These are phyloP conservation scores for Poecile atricapillus DNA, from an alignment of 2,113 vertebrate genomes.

Conservation along the genomic window DNA sequence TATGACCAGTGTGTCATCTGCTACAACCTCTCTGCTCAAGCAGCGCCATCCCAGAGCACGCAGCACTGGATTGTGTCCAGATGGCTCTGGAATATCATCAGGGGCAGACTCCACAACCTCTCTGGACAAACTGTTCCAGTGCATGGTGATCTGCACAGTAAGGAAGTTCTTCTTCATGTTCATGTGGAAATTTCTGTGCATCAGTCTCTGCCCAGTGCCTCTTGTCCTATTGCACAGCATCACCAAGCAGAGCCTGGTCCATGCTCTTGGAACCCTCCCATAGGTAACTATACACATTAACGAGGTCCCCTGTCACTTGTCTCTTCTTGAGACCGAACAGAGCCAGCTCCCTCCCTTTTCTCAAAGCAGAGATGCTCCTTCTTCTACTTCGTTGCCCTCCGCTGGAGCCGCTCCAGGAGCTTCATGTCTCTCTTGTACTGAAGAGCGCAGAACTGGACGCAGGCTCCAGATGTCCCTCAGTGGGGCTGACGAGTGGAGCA, in stretches of 20 bases:
- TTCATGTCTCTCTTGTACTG: not conserved
- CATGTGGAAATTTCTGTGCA: too few relatives aligned
- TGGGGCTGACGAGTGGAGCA: not conserved
- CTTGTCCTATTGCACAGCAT: too few relatives aligned
- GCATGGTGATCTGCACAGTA: not conserved
- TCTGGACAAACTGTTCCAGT: not conserved
- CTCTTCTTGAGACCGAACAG: not conserved
- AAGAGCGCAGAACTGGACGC: not conserved
- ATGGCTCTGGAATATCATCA: not conserved
- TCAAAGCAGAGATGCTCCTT: not conserved
- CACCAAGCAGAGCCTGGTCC: not conserved
- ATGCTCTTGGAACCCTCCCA: not conserved
- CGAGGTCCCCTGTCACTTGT: not conserved
- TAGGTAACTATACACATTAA: too few relatives aligned
- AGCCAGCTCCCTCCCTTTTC: not conserved
- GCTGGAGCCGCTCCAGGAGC: not conserved
- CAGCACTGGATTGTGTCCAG: not conserved
- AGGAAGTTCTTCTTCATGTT: not conserved
- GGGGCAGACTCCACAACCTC: not conserved
- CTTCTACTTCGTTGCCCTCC: rapidly evolving
- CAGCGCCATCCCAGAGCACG: not conserved
- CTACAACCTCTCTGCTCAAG: not conserved
- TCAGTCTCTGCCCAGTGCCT: not conserved
- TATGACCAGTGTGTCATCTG: not conserved
- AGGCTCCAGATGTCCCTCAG: not conserved